phyloP scores from a whole-genome alignment of 2,797 vertebrate species.

The Pteronotus mesoamericanus region DNA sequence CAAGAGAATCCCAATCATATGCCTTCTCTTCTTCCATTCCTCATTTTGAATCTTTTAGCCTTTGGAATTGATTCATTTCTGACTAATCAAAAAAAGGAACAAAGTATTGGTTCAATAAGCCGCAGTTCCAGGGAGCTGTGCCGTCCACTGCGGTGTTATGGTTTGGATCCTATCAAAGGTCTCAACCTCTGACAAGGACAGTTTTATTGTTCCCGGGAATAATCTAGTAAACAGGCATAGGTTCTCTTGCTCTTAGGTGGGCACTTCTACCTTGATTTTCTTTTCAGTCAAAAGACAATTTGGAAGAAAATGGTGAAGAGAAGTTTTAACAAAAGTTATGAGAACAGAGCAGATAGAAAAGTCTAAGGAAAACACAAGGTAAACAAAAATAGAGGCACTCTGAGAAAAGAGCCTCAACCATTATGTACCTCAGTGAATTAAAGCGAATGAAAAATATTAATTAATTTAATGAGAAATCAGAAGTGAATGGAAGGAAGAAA shows the following conservation, averaged over 20 bases:
- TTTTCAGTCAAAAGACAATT: neutral
- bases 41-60: neutral
- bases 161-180: neutral
- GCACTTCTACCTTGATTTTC: neutral
- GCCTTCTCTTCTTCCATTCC: neutral
- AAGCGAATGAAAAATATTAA: neutral
- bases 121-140: neutral
- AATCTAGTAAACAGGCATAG: neutral
- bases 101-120: neutral
- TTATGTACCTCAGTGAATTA: neutral
- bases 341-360: neutral
- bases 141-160: neutral
- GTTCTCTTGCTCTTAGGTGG: neutral
- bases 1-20: neutral
- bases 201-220: neutral
- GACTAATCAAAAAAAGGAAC: neutral
- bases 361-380: neutral
- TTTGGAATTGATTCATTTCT: slow-evolving; percentile 37
- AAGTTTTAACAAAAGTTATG: neutral
- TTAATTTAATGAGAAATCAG: neutral
- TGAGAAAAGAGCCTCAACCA: neutral
- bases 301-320: neutral
- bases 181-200: neutral
- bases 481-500: neutral
- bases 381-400: neutral